Conservation (phyloP, 2,888 invertebrate species). For the Drosophila putrida region DNA sequence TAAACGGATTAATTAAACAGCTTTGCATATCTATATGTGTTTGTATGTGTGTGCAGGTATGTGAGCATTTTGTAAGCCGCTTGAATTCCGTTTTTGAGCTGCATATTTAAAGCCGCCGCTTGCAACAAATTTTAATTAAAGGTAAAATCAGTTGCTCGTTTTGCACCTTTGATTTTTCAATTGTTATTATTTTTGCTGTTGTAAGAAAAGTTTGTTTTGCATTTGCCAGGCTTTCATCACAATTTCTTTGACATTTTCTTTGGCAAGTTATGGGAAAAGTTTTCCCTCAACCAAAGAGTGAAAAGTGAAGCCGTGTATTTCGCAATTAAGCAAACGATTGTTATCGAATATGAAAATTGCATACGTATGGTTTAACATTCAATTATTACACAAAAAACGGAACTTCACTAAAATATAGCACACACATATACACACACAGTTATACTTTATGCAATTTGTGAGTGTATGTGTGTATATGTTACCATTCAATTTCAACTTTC, state of each 20-base stretch:
- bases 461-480: constrained; percentile 8
- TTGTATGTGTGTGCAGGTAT: constrained; percentile 2
- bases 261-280: constrained; percentile 57
- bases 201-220: constrained; percentile 39
- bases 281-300: constrained; percentile 16
- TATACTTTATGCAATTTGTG: constrained; percentile 47
- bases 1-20: constrained; percentile 77
- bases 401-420: constrained; percentile 26
- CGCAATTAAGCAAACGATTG: constrained; percentile 61
- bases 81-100: constrained; percentile 40
- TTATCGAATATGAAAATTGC: constrained; percentile 41
- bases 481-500: too few species aligned
- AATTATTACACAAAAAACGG: constrained; percentile 12
- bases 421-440: constrained; percentile 22
- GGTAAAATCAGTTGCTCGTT: constrained; percentile 10
- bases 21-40: background rate
- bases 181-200: constrained; percentile 18
- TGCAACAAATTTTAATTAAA: constrained; percentile 67
- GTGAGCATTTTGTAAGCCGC: constrained; percentile 58
- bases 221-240: constrained; percentile 64
- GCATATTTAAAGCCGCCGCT: constrained; percentile 44
- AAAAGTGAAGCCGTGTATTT: constrained; percentile 50
- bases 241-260: constrained; percentile 39
- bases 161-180: constrained; percentile 10
- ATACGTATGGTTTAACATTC: constrained; percentile 8